Evolutionary conservation across 2,797 vertebrate genomes (phyloP).

Genomic region (Pipistrellus nathusii): DNA sequence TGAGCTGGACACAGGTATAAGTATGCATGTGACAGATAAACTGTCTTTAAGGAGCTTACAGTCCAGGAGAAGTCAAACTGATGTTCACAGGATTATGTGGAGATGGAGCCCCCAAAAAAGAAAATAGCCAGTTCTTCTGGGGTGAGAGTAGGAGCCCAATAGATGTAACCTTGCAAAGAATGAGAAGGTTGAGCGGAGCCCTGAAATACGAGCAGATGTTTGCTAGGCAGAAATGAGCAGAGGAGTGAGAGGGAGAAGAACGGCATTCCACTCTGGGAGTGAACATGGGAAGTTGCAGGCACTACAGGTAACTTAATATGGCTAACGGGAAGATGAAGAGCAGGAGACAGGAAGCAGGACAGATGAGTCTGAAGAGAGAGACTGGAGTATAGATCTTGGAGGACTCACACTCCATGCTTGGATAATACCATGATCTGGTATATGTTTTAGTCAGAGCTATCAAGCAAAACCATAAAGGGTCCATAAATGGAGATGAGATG

Average conservation of each 20-base stretch:
- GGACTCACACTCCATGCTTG: not conserved
- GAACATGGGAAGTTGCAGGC: constrained; percentile 33
- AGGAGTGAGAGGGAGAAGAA: constrained; percentile 61
- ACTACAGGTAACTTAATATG: not conserved
- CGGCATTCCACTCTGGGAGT: constrained; percentile 53
- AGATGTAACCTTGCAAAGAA: constrained; percentile 22
- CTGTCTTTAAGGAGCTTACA: not conserved
- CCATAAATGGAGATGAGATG: not conserved
- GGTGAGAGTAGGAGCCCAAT: not conserved
- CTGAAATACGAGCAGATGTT: constrained; percentile 59
- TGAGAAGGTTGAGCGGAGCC: constrained; percentile 31
- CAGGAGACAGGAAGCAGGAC: constrained; percentile 36
- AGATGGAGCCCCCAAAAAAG: not conserved
- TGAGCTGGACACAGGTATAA: not conserved
- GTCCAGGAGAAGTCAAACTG: not conserved
- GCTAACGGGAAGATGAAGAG: constrained; percentile 33
- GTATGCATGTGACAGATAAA: not conserved
- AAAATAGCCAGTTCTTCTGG: not conserved
- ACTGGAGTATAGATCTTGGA: not conserved
- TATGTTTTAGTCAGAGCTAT: not conserved
- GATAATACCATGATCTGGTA: not conserved
- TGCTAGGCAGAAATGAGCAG: constrained; percentile 63
- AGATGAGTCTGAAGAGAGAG: constrained; percentile 39
- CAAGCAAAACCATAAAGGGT: not conserved
- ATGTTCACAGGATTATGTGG: not conserved